Conservation (phyloP, 1,140 invertebrate species). For the Drosophila pachea region DNA sequence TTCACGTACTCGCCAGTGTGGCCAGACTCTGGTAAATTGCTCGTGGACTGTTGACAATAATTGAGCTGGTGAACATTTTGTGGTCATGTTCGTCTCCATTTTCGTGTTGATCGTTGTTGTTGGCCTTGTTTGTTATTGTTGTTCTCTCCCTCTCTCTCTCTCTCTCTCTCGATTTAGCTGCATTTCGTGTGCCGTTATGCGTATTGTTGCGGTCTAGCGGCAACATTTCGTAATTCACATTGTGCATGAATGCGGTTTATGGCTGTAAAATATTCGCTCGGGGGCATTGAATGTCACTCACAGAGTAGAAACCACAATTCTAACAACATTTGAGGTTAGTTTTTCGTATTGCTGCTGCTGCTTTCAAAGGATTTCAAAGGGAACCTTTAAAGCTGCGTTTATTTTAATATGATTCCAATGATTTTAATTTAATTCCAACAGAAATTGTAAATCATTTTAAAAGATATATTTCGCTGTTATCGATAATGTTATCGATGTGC, state of each 20-base stretch:
- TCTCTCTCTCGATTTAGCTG: slow-evolving; percentile 37
- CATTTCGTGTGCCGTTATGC: slow-evolving; percentile 8
- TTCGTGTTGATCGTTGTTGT: too few relatives aligned
- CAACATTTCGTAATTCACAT: not conserved
- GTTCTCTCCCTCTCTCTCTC: too few relatives aligned
- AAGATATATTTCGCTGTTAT: not conserved
- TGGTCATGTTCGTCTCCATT: slow-evolving; percentile 52
- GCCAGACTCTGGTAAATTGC: not conserved
- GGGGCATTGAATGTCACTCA: not conserved
- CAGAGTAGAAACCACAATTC: slow-evolving; percentile 1
- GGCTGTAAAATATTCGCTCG: not conserved
- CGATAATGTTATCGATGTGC: not conserved
- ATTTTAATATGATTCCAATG: too few relatives aligned
- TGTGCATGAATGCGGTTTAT: slow-evolving; percentile 11
- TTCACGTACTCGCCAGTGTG: not conserved
- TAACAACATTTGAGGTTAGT: slow-evolving; percentile 7
- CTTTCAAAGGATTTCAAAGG: not conserved
- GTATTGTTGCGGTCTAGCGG: not conserved
- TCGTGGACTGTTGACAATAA: slow-evolving; percentile 55
- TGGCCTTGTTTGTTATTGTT: slow-evolving; percentile 28
- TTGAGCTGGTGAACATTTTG: slow-evolving; percentile 66
- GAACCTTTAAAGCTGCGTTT: not conserved
- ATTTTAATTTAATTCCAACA: too few relatives aligned
- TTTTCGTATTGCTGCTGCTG: not conserved
- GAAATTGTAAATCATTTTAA: too few relatives aligned